phyloP scores from a whole-genome alignment of 2,888 invertebrate species.

The Cosmopolites sordidus region DNA sequence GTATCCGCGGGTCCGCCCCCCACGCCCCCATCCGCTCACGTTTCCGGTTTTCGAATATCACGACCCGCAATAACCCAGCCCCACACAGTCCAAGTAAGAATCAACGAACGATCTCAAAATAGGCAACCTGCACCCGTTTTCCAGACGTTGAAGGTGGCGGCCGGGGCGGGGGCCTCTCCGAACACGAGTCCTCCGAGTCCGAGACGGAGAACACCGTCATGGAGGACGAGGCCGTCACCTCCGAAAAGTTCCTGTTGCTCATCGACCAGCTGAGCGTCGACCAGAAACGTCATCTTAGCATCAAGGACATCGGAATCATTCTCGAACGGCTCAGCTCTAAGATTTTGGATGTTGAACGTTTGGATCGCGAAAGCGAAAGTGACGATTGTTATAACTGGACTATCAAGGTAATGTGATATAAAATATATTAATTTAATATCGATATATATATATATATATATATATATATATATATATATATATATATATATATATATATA shows the following conservation, averaged over 20 bases:
- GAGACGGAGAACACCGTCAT: slow-evolving; percentile 91
- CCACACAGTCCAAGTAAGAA: slow-evolving; percentile 16
- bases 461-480: no score
- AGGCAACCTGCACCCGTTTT: slow-evolving; percentile 27
- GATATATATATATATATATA: no score
- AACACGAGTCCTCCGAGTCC: slow-evolving; percentile 85
- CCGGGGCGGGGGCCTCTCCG: slow-evolving; percentile 49
- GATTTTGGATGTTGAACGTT: slow-evolving; percentile 87
- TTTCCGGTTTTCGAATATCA: not conserved
- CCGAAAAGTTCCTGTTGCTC: slow-evolving; percentile 87
- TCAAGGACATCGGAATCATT: slow-evolving; percentile 93
- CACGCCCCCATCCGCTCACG: not conserved
- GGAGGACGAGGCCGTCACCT: slow-evolving; percentile 85
- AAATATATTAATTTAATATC: no score
- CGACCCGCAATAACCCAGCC: not conserved
- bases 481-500: no score
- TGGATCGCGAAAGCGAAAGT: slow-evolving; percentile 88
- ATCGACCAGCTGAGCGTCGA: slow-evolving; percentile 91
- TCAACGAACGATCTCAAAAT: slow-evolving; percentile 27
- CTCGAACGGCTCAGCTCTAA: slow-evolving; percentile 88
- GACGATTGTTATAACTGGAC: slow-evolving; percentile 96
- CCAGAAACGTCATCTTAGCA: slow-evolving; percentile 86
- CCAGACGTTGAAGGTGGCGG: slow-evolving; percentile 38
- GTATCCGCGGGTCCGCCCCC: not conserved
- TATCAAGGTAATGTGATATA: slow-evolving; percentile 75